A percentile compares a stretch with the other conserved stretches of the same genome.
Evolutionary conservation across 2,888 invertebrate species (phyloP).

Genomic region (Exephanes ischioxanthus): DNA sequence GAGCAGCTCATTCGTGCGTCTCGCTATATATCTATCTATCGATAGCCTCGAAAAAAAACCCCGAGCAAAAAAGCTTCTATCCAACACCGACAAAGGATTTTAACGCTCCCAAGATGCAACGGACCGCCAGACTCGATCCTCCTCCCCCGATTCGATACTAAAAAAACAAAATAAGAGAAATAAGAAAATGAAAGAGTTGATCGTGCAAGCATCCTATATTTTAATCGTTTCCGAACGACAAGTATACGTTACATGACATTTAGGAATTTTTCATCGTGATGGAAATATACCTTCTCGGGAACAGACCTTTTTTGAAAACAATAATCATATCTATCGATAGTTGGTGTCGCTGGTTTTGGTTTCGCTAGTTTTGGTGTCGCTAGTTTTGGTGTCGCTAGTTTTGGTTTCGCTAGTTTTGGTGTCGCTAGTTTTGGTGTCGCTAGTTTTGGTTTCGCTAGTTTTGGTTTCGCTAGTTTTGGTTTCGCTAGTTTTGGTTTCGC

Average conservation of each 20-base stretch:
- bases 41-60: conserved; percentile 31
- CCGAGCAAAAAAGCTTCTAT: conserved; percentile 33
- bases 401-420: too few species aligned
- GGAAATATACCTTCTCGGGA: neutral
- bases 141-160: conserved; percentile 43
- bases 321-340: too few species aligned
- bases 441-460: too few species aligned
- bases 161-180: neutral
- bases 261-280: conserved; percentile 6
- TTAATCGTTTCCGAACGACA: neutral
- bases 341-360: too few species aligned
- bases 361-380: too few species aligned
- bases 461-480: too few species aligned
- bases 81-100: conserved; percentile 67
- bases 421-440: too few species aligned
- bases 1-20: neutral
- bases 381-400: too few species aligned
- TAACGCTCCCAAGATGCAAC: conserved; percentile 56
- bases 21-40: conserved; percentile 22
- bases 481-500: too few species aligned
- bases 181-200: conserved; percentile 28
- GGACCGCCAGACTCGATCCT: conserved; percentile 29
- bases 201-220: neutral
- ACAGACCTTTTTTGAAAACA: too few species aligned
- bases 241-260: neutral